Conservation (phyloP, 1,140 invertebrate species). For the Geopemphigus sp. region DNA sequence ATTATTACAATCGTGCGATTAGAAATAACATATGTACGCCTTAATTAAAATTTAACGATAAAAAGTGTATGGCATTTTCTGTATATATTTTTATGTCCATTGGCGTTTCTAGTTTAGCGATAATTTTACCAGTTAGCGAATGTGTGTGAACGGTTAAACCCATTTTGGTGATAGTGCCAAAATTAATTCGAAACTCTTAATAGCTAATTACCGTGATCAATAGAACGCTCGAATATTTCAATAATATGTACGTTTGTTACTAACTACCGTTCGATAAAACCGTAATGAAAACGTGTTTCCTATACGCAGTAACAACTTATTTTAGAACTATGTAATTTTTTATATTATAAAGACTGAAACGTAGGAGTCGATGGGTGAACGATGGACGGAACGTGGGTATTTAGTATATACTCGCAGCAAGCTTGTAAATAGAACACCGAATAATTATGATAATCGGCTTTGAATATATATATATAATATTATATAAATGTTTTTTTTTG, state of each 20-base stretch:
- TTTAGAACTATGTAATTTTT: not conserved
- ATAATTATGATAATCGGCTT: slow-evolving; percentile 13
- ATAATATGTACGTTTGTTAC: not conserved
- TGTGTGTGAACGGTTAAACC: not conserved
- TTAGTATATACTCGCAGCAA: not conserved
- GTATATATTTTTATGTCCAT: too few relatives aligned
- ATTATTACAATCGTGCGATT: too few relatives aligned
- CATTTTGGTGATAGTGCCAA: not conserved
- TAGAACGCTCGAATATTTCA: not conserved
- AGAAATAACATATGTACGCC: too few relatives aligned
- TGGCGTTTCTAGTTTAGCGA: too few relatives aligned
- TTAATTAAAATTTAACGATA: too few relatives aligned
- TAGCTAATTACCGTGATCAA: not conserved
- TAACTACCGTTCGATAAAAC: not conserved
- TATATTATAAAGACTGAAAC: not conserved
- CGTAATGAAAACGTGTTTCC: not conserved
- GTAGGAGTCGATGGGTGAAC: not conserved
- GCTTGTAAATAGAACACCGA: not conserved
- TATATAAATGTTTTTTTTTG: not conserved
- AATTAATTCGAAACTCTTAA: not conserved
- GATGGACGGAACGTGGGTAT: not conserved
- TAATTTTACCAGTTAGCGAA: too few relatives aligned
- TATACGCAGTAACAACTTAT: not conserved
- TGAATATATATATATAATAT: not conserved
- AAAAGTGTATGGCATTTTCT: too few relatives aligned